These are phyloP conservation scores for Stenolophus ochropezus DNA, from an alignment of 2,888 invertebrate genomes.

Conservation along the genomic window DNA sequence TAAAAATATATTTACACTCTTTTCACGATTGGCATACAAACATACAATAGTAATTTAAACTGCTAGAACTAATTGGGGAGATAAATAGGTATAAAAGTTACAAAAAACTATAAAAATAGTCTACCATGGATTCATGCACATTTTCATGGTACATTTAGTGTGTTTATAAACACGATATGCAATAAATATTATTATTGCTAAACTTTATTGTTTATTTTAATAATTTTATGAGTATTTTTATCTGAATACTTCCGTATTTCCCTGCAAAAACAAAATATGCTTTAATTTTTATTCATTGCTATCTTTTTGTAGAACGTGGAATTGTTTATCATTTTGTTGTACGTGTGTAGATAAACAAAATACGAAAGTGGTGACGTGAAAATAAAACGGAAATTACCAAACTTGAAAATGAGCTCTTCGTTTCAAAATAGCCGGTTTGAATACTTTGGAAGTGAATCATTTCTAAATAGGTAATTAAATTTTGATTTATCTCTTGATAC, in stretches of 20 bases:
- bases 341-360: background rate
- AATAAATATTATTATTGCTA: background rate
- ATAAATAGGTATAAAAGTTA: background rate
- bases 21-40: conserved; percentile 1
- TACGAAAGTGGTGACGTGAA: background rate
- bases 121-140: background rate
- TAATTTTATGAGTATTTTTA: background rate
- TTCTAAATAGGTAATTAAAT: background rate
- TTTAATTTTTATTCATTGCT: background rate
- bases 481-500: background rate
- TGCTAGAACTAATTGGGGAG: background rate
- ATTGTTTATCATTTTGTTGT: background rate
- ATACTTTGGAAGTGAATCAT: background rate
- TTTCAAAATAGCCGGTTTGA: background rate
- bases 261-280: background rate
- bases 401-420: background rate
- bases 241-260: background rate
- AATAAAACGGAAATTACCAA: background rate
- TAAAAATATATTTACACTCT: conserved; percentile 6
- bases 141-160: conserved; percentile 22
- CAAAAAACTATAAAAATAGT: background rate
- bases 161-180: background rate
- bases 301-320: background rate
- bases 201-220: background rate
- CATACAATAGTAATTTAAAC: background rate